A percentile compares a stretch with the other conserved stretches of the same genome.
Evolutionary conservation across 2,113 vertebrate species (phyloP).

Genomic region (Dicerorhinus sumatrensis): DNA sequence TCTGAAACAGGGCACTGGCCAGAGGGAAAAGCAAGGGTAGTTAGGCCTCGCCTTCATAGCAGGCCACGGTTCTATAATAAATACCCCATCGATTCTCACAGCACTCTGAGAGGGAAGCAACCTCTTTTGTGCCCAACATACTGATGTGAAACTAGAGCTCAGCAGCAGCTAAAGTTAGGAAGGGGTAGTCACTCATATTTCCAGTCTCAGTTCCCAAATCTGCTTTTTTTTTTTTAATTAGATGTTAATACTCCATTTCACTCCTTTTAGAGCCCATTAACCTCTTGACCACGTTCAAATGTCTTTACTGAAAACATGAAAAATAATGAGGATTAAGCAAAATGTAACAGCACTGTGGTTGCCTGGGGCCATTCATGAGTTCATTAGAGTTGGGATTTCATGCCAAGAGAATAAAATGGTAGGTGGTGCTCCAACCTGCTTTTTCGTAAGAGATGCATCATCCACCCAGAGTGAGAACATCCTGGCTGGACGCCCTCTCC

Average conservation of each 20-base stretch:
- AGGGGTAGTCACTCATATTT: background rate
- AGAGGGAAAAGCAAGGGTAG: background rate
- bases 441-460: background rate
- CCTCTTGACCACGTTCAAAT: constrained; percentile 37
- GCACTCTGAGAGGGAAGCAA: background rate
- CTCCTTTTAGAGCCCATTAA: constrained; percentile 19
- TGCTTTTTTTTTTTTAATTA: background rate
- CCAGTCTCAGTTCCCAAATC: background rate
- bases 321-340: constrained; percentile 24
- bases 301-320: constrained; percentile 21
- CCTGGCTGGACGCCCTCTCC: background rate
- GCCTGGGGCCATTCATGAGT: constrained; percentile 22
- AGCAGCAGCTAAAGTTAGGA: background rate
- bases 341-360: background rate
- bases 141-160: background rate
- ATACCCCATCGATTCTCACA: background rate
- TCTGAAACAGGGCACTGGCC: background rate
- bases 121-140: background rate
- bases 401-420: background rate
- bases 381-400: constrained; percentile 40
- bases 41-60: background rate
- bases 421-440: background rate
- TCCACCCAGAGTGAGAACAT: background rate
- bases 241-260: constrained; percentile 18
- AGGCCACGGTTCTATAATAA: background rate